A percentile compares a stretch with the other conserved stretches of the same genome.
Conservation (phyloP, 2,113 vertebrate species). For the Ptilonorhynchus violaceus region DNA sequence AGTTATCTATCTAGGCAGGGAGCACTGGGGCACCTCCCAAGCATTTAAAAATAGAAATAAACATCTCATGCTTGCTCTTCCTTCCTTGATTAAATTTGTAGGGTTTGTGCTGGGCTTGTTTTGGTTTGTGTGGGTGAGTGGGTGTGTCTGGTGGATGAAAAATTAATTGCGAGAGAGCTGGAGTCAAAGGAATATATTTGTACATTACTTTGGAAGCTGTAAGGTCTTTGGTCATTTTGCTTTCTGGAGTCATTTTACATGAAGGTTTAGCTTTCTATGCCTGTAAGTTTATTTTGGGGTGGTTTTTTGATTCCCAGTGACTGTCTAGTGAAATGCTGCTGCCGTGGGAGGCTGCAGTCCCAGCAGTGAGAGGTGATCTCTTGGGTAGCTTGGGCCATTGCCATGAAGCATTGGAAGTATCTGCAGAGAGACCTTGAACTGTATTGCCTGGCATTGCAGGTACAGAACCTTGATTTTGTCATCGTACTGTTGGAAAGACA, state of each 20-base stretch:
- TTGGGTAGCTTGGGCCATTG: neutral
- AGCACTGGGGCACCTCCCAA: conserved; percentile 18
- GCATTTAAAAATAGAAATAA: conserved; percentile 61
- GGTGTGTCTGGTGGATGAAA: conserved; percentile 34
- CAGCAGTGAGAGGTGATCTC: neutral
- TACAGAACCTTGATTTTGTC: neutral
- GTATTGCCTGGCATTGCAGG: neutral
- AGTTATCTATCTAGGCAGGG: neutral
- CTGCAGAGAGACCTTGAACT: neutral
- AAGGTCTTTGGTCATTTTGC: neutral
- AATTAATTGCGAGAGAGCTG: neutral
- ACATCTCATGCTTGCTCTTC: conserved; percentile 1
- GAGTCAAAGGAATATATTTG: neutral
- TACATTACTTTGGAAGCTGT: neutral
- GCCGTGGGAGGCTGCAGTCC: neutral
- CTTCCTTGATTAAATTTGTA: conserved; percentile 40
- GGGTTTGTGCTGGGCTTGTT: conserved; percentile 25
- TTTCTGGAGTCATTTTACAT: neutral
- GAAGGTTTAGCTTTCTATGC: neutral
- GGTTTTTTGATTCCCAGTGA: neutral
- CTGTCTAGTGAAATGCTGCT: neutral
- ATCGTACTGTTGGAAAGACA: neutral
- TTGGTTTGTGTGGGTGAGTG: conserved; percentile 49
- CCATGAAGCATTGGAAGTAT: neutral
- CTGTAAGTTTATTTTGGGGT: neutral